Evolutionary conservation across 2,113 vertebrate genomes (phyloP).

Genomic region (Heterotilapia buettikoferi): DNA sequence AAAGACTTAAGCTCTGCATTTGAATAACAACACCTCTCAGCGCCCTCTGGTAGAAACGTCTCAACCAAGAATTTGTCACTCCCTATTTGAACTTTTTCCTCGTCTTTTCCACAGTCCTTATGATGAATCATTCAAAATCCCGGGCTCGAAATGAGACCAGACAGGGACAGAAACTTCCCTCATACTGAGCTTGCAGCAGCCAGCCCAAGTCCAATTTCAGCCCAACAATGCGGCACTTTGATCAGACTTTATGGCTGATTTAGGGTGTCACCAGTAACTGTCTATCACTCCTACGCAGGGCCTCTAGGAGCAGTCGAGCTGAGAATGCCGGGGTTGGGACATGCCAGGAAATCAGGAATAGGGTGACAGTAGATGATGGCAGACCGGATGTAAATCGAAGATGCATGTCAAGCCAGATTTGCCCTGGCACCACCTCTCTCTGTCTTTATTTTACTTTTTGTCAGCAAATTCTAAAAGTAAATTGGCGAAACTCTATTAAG

Average conservation of each 20-base stretch:
- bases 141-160: constrained; percentile 48
- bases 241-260: constrained; percentile 52
- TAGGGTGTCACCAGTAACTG: constrained; percentile 42
- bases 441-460: neutral
- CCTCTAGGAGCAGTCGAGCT: constrained; percentile 18
- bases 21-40: constrained; percentile 49
- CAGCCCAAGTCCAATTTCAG: constrained; percentile 56
- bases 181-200: constrained; percentile 16
- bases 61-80: constrained; percentile 40
- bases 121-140: constrained; percentile 50
- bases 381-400: neutral
- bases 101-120: constrained; percentile 28
- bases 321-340: constrained; percentile 8
- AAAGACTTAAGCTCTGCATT: constrained; percentile 42
- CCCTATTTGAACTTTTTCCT: constrained; percentile 46
- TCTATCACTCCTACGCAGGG: constrained; percentile 45
- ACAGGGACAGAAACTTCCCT: constrained; percentile 42
- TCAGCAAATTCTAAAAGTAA: neutral
- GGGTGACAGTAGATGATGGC: neutral
- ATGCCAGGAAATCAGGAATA: constrained; percentile 14
- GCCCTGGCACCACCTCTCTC: neutral
- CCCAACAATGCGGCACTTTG: constrained; percentile 56
- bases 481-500: neutral
- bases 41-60: constrained; percentile 22
- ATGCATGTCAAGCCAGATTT: neutral